A percentile compares a stretch with the other conserved stretches of the same genome.
phyloP scores from a whole-genome alignment of 2,797 vertebrate genomes.

The Megalops cyprinoides region DNA sequence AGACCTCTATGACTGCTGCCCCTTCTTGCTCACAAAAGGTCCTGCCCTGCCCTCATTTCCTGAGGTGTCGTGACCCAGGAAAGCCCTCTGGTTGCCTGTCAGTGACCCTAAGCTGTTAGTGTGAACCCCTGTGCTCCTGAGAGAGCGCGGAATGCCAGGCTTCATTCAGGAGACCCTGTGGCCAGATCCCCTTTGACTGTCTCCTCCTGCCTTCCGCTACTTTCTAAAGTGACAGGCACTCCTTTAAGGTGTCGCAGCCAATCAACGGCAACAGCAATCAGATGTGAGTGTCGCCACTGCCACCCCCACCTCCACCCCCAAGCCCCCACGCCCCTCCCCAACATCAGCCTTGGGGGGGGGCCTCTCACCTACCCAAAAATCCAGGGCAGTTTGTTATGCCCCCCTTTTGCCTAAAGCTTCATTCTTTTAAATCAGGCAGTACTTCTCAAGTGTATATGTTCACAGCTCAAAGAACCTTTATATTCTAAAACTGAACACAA shows the following conservation, averaged over 20 bases:
- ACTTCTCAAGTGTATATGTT: too few species aligned
- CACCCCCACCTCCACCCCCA: neutral
- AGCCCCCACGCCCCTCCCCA: too few species aligned
- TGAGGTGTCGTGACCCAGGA: slow-evolving; percentile 30
- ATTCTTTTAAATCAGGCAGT: too few species aligned
- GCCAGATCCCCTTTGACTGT: slow-evolving; percentile 29
- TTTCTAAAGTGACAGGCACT: neutral
- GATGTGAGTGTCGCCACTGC: neutral
- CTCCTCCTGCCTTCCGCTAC: neutral
- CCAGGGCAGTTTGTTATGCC: too few species aligned
- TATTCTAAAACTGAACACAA: too few species aligned
- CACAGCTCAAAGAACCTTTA: too few species aligned
- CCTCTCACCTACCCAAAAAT: too few species aligned
- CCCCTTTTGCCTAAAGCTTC: too few species aligned
- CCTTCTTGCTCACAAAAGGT: too few species aligned
- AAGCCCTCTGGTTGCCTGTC: neutral
- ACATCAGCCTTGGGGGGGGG: neutral
- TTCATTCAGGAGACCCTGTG: too few species aligned
- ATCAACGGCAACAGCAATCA: neutral
- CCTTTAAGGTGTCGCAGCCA: neutral
- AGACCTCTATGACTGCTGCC: too few species aligned
- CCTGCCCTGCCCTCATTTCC: neutral
- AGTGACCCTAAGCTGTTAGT: slow-evolving; percentile 24
- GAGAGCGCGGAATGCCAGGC: neutral
- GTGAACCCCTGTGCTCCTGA: neutral